Percentiles rank a stretch among this genome's conserved stretches.
Evolutionary conservation across 1,140 invertebrate species (phyloP).

Genomic region (Samia ricini): DNA sequence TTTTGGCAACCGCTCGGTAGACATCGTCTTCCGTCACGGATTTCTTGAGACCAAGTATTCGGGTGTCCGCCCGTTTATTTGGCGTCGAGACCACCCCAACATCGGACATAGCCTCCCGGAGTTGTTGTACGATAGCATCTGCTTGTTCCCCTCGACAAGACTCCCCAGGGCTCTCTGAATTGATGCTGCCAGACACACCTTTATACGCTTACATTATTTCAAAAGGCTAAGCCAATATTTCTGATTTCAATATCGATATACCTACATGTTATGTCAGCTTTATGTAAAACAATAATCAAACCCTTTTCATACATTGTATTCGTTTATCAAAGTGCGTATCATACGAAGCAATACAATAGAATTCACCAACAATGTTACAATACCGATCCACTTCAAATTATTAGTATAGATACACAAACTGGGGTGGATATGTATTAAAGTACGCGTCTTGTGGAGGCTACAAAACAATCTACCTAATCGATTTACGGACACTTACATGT

Average conservation of each 20-base stretch:
- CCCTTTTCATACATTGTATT: conserved; percentile 10
- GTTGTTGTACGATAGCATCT: no score
- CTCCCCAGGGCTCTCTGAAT: no score
- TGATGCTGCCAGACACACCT: neutral
- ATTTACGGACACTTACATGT: neutral
- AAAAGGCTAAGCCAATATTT: neutral
- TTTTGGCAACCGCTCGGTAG: no score
- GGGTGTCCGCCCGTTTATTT: no score
- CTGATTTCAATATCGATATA: neutral
- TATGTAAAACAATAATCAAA: neutral
- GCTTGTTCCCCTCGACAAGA: no score
- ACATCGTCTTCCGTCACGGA: no score
- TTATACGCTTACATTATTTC: neutral
- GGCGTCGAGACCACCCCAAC: no score
- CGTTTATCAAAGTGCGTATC: conserved; percentile 7
- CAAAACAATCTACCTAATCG: conserved; percentile 14
- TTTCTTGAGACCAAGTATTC: no score
- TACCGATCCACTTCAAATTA: conserved; percentile 28
- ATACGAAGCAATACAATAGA: conserved; percentile 12
- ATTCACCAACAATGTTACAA: conserved; percentile 21
- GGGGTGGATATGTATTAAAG: conserved; percentile 14
- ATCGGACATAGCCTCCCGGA: no score
- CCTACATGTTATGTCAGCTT: neutral
- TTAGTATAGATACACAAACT: conserved; percentile 17
- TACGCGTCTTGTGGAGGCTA: conserved; percentile 15